Evolutionary conservation across 2,888 invertebrate species (phyloP).

Genomic region (Ceramica pisi): DNA sequence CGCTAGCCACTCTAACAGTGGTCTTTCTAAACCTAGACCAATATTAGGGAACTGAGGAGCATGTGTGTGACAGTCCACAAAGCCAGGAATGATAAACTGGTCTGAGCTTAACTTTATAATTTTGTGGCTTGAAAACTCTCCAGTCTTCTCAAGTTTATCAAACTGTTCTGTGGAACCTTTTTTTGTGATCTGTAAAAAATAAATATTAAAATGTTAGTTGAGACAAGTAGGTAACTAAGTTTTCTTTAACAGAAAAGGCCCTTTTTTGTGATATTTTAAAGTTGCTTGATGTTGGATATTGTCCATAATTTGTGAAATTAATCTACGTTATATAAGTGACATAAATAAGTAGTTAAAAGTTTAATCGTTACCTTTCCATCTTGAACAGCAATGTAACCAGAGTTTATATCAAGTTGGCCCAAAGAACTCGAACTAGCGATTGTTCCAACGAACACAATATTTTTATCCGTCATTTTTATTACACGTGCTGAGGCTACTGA

Average conservation of each 20-base stretch:
- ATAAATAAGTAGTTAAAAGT: not conserved
- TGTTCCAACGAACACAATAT: constrained; percentile 78
- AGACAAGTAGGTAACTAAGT: not conserved
- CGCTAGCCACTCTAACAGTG: constrained; percentile 96
- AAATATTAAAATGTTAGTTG: not conserved
- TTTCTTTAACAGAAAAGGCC: not conserved
- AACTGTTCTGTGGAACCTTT: constrained; percentile 75
- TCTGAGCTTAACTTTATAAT: constrained; percentile 72
- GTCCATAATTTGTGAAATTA: not conserved
- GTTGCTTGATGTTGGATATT: not conserved
- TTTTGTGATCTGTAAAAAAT: constrained; percentile 76
- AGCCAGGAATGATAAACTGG: constrained; percentile 96
- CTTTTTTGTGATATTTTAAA: not conserved
- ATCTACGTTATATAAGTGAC: not conserved
- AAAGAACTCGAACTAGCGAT: constrained; percentile 76
- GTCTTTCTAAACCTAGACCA: constrained; percentile 95
- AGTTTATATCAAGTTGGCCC: constrained; percentile 75
- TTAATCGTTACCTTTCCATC: constrained; percentile 90
- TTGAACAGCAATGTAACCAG: constrained; percentile 91
- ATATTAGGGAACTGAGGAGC: constrained; percentile 97
- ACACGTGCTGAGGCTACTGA: constrained; percentile 18
- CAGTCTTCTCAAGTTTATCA: constrained; percentile 62
- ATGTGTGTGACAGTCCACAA: constrained; percentile 97
- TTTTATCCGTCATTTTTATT: constrained; percentile 73
- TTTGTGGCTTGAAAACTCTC: constrained; percentile 68